phyloP scores from a whole-genome alignment of 2,113 vertebrate species.

The Poeciliopsis prolifica region DNA sequence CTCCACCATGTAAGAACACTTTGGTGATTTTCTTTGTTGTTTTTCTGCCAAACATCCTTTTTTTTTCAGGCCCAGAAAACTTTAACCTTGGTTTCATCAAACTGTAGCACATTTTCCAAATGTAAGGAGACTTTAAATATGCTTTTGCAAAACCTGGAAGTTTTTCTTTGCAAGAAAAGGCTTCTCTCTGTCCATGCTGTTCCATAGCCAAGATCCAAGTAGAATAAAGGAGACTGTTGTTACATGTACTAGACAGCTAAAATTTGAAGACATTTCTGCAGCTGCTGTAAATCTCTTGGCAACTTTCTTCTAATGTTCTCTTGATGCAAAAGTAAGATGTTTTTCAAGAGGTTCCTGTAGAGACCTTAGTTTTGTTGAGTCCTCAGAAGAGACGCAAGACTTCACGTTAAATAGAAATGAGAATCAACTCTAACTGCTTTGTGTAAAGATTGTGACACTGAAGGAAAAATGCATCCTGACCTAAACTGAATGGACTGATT shows the following conservation, averaged over 20 bases:
- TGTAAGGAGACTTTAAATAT: background rate
- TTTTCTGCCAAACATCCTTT: background rate
- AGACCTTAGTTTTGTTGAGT: background rate
- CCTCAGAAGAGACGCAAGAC: background rate
- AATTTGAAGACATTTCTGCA: background rate
- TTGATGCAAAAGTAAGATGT: background rate
- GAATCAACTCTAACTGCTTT: background rate
- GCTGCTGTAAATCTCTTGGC: background rate
- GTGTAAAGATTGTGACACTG: background rate
- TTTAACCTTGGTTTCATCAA: background rate
- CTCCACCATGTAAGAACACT: background rate
- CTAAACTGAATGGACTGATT: conserved; percentile 15
- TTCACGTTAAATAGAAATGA: background rate
- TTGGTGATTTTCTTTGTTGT: background rate
- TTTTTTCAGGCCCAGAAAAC: background rate
- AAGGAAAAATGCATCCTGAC: conserved; percentile 5
- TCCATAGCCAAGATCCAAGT: background rate
- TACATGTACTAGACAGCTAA: background rate
- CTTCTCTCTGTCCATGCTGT: background rate
- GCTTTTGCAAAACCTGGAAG: background rate
- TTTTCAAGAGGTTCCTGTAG: conserved; percentile 1
- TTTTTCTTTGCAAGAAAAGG: background rate
- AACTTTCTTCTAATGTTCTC: background rate
- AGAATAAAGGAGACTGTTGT: background rate
- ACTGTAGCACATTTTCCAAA: background rate